Evolutionary conservation across 2,113 vertebrate genomes (phyloP).

Genomic region (Electrona antarctica): DNA sequence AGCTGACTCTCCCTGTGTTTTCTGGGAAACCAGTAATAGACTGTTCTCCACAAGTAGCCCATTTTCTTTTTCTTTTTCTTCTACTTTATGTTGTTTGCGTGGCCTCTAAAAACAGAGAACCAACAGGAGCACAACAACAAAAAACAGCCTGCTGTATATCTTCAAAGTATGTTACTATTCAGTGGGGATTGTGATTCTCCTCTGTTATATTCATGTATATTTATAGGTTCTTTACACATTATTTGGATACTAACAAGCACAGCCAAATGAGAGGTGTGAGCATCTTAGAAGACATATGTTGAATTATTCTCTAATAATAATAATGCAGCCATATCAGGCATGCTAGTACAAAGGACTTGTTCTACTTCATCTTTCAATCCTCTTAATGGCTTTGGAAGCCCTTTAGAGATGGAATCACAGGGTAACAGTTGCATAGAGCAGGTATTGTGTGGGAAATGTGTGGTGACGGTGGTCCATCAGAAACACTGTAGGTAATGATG

Average conservation of each 20-base stretch:
- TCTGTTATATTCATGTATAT: constrained; percentile 71
- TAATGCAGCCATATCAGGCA: constrained; percentile 7
- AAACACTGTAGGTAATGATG: constrained; percentile 3
- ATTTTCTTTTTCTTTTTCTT: not conserved
- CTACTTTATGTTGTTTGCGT: constrained; percentile 1
- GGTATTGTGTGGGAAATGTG: constrained; percentile 21
- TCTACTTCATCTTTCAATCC: constrained; percentile 9
- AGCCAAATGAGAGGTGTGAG: constrained; percentile 73
- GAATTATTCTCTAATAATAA: constrained; percentile 45
- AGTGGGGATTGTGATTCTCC: constrained; percentile 50
- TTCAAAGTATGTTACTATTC: constrained; percentile 65
- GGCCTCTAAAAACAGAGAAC: constrained; percentile 33
- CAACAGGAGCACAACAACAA: not conserved
- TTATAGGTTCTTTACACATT: constrained; percentile 70
- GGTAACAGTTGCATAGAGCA: constrained; percentile 33
- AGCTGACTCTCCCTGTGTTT: not conserved
- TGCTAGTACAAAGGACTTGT: constrained; percentile 33
- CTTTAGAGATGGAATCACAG: constrained; percentile 52
- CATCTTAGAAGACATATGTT: constrained; percentile 57
- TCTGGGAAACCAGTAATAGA: not conserved
- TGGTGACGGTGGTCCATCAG: too few species aligned
- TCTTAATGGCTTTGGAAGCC: constrained; percentile 45
- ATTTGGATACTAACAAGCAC: constrained; percentile 67
- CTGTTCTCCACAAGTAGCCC: not conserved
- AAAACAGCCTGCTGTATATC: constrained; percentile 34